These are phyloP conservation scores for Heteropelma amictum DNA, from an alignment of 2,888 invertebrate species.

Conservation along the genomic window DNA sequence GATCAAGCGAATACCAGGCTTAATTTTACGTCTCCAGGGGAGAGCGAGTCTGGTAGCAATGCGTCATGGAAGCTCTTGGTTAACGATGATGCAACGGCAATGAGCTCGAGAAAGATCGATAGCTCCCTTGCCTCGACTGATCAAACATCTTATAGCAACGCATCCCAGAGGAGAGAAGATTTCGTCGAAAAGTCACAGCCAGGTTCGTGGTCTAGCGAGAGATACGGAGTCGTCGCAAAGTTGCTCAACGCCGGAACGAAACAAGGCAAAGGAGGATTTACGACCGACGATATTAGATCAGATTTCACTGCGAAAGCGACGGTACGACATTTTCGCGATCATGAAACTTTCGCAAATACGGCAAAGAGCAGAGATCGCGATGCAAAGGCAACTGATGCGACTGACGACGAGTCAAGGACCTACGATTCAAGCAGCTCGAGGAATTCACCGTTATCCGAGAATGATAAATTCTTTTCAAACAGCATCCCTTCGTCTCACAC, in stretches of 20 bases:
- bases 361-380: not conserved
- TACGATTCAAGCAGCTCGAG: not conserved
- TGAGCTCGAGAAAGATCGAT: slow-evolving; percentile 42
- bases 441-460: not conserved
- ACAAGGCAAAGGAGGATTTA: slow-evolving; percentile 40
- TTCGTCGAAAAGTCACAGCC: not conserved
- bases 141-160: not conserved
- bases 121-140: slow-evolving; percentile 12
- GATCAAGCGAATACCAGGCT: slow-evolving; percentile 8
- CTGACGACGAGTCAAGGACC: not conserved
- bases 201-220: not conserved
- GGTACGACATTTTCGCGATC: not conserved
- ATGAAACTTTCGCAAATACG: not conserved
- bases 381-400: not conserved
- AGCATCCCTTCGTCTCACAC: too few species aligned
- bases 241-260: not conserved
- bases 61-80: slow-evolving; percentile 14
- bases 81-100: not conserved
- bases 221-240: not conserved
- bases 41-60: not conserved
- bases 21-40: not conserved
- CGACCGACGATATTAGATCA: not conserved
- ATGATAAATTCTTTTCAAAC: not conserved
- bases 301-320: not conserved
- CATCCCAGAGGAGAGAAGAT: not conserved